A percentile compares a stretch with the other conserved stretches of the same genome.
Evolutionary conservation across 2,113 vertebrate species (phyloP).

Genomic region (Ahaetulla prasina): DNA sequence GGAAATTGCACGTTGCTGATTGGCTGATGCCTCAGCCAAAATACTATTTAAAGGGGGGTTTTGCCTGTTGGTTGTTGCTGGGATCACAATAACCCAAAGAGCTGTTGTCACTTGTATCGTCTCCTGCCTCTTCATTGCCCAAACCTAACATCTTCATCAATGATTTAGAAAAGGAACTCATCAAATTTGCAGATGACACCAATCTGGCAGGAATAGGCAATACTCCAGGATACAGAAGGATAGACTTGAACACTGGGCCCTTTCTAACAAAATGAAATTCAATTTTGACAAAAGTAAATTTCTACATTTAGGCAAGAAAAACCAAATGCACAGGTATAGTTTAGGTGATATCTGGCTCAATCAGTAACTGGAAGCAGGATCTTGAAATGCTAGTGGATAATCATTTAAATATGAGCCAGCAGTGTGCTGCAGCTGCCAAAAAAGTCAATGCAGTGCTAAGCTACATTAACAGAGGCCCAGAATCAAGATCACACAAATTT

Average conservation of each 20-base stretch:
- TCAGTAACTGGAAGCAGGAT: background rate
- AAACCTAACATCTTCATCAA: no score
- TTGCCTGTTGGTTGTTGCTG: no score
- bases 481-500: background rate
- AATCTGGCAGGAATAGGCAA: background rate
- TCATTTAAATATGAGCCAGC: background rate
- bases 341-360: background rate
- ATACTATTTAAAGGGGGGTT: no score
- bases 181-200: no score
- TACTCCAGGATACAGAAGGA: background rate
- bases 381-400: background rate
- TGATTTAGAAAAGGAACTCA: no score
- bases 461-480: background rate
- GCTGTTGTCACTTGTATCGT: no score
- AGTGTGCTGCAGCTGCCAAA: background rate
- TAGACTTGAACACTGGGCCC: background rate
- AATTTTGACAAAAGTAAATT: background rate
- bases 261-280: background rate
- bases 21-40: no score
- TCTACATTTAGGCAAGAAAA: background rate
- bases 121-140: no score
- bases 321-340: background rate
- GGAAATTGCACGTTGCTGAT: no score
- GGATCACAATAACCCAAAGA: no score
- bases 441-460: background rate